Evolutionary conservation across 2,113 vertebrate species (phyloP).

Genomic region (Periophthalmodon schlosseri): DNA sequence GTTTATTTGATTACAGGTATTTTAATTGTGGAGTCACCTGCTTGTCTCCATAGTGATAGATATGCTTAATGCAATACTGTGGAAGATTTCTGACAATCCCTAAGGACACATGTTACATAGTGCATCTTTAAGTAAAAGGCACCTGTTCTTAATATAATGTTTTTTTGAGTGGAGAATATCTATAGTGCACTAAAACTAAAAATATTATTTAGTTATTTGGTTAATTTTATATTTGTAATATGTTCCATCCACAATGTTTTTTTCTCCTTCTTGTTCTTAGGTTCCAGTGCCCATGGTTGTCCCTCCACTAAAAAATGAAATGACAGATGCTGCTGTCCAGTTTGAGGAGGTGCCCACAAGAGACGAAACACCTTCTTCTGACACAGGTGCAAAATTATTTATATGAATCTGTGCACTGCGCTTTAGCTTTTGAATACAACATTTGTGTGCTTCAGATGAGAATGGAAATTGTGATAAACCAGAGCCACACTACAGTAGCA

Average conservation of each 20-base stretch:
- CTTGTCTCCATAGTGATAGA: too few relatives aligned
- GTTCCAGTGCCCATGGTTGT: slow-evolving; percentile 88
- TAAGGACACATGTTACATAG: too few relatives aligned
- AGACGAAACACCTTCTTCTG: neutral
- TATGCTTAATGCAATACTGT: too few relatives aligned
- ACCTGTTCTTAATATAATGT: too few relatives aligned
- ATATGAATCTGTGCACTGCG: neutral
- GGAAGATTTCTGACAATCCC: too few relatives aligned
- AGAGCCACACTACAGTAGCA: neutral
- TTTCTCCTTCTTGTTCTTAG: slow-evolving; percentile 65
- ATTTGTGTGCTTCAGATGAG: neutral
- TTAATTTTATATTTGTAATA: neutral
- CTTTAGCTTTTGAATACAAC: neutral
- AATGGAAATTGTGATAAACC: neutral
- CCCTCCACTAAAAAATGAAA: slow-evolving; percentile 79
- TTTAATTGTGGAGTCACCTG: too few relatives aligned
- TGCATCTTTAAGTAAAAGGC: too few relatives aligned
- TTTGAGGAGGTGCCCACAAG: slow-evolving; percentile 32
- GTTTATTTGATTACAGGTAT: too few relatives aligned
- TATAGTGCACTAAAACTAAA: too few relatives aligned
- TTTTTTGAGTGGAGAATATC: too few relatives aligned
- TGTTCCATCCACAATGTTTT: neutral
- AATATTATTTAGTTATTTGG: too few relatives aligned
- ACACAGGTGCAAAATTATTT: neutral
- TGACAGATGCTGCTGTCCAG: slow-evolving; percentile 75